phyloP scores from a whole-genome alignment of 2,113 vertebrate genomes.

The Platichthys flesus region DNA sequence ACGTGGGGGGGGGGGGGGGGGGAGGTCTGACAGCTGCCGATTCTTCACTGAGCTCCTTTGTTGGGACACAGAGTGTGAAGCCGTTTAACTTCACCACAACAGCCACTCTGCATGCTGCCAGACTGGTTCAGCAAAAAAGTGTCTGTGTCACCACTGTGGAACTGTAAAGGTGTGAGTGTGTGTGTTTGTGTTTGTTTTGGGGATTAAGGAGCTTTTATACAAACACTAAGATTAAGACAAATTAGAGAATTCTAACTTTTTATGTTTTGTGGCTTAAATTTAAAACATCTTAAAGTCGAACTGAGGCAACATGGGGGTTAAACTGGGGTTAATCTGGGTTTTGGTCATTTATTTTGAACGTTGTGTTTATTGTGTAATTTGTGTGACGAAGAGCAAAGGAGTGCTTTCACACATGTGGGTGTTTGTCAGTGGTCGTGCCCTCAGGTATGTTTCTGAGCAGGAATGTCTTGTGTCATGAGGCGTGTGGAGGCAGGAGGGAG shows the following conservation, averaged over 20 bases:
- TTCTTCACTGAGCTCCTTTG: conserved; percentile 62
- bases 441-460: conserved; percentile 55
- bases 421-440: conserved; percentile 36
- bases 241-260: not conserved
- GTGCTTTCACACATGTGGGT: not conserved
- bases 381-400: no score
- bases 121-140: conserved; percentile 59
- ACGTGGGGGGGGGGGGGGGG: conserved; percentile 12
- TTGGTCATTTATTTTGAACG: no score
- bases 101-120: conserved; percentile 59
- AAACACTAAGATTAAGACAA: not conserved
- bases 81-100: conserved; percentile 38
- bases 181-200: not conserved
- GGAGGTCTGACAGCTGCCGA: conserved; percentile 65
- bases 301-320: not conserved
- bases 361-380: not conserved
- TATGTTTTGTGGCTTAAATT: not conserved
- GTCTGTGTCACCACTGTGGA: conserved; percentile 7
- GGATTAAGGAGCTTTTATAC: not conserved
- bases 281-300: not conserved
- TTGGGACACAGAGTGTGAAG: conserved; percentile 36
- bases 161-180: not conserved
- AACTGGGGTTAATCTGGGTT: not conserved
- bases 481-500: conserved; percentile 75
- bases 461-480: conserved; percentile 68